Percentiles rank a stretch among this genome's conserved stretches.
phyloP scores from a whole-genome alignment of 2,797 vertebrate species.

The Sebastes miniatus region DNA sequence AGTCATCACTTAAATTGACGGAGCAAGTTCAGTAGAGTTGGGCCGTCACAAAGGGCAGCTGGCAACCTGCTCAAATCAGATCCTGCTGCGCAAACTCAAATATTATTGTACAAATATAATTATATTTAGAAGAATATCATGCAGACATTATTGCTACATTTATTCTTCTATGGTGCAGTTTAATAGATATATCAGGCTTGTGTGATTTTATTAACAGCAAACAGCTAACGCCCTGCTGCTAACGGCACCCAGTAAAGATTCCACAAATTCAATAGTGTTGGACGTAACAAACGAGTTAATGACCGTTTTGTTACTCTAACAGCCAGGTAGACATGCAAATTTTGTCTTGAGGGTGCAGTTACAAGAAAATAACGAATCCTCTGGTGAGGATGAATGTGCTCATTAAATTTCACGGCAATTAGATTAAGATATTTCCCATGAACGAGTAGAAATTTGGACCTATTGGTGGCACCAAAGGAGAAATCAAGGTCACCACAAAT shows the following conservation, averaged over 20 bases:
- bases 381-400: too few species aligned
- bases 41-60: not conserved
- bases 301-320: not conserved
- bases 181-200: not conserved
- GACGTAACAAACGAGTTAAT: not conserved
- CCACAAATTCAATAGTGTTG: constrained; percentile 1
- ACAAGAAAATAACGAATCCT: too few species aligned
- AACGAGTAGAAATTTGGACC: not conserved
- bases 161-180: constrained; percentile 13
- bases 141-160: not conserved
- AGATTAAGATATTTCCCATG: not conserved
- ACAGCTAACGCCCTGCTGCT: not conserved
- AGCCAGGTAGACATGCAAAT: not conserved
- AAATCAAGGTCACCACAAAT: not conserved
- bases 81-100: constrained; percentile 11
- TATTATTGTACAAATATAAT: constrained; percentile 13
- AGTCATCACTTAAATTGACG: constrained; percentile 1
- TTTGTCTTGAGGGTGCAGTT: not conserved
- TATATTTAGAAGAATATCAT: not conserved
- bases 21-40: not conserved
- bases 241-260: not conserved
- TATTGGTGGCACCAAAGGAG: not conserved
- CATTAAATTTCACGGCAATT: not conserved
- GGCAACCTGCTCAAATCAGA: constrained; percentile 14
- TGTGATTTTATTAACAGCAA: constrained; percentile 9